Evolutionary conservation across 30 jellyfish, hydroid and myxozoan species (phyloP).

Genomic region (Mastigias papua): DNA sequence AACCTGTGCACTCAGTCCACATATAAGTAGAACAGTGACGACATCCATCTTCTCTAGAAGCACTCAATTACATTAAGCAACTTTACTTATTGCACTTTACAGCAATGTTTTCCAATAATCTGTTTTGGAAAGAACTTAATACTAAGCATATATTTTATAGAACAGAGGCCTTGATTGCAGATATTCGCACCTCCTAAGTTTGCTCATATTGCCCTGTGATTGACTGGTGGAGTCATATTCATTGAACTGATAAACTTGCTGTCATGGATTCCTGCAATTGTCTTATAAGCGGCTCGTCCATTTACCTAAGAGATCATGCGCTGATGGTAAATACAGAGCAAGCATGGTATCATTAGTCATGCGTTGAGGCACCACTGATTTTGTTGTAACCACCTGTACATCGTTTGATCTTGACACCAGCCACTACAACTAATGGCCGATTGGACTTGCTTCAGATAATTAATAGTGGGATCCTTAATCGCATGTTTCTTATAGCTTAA

Average conservation of each 20-base stretch:
- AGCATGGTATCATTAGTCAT: neutral
- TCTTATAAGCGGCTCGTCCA: neutral
- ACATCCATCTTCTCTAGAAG: neutral
- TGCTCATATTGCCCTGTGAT: neutral
- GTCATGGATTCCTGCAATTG: neutral
- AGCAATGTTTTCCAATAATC: too few species aligned
- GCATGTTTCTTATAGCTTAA: too few species aligned
- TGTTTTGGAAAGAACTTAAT: too few species aligned
- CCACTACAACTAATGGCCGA: too few species aligned
- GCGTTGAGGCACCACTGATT: conserved; percentile 1
- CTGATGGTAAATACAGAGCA: neutral
- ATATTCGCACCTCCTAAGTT: too few species aligned
- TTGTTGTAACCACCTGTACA: conserved; percentile 3
- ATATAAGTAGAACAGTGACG: neutral
- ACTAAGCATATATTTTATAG: too few species aligned
- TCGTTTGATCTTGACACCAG: conserved; percentile 37
- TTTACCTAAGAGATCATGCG: neutral
- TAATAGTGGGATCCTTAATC: too few species aligned
- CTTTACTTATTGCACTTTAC: too few species aligned
- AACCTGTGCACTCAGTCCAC: neutral
- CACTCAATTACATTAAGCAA: neutral
- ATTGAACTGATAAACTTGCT: neutral
- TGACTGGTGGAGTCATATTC: neutral
- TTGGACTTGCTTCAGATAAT: too few species aligned
- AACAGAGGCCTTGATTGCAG: too few species aligned